These are phyloP conservation scores for Drosophila rhopaloa DNA, from an alignment of 1,140 invertebrate species.

Conservation along the genomic window DNA sequence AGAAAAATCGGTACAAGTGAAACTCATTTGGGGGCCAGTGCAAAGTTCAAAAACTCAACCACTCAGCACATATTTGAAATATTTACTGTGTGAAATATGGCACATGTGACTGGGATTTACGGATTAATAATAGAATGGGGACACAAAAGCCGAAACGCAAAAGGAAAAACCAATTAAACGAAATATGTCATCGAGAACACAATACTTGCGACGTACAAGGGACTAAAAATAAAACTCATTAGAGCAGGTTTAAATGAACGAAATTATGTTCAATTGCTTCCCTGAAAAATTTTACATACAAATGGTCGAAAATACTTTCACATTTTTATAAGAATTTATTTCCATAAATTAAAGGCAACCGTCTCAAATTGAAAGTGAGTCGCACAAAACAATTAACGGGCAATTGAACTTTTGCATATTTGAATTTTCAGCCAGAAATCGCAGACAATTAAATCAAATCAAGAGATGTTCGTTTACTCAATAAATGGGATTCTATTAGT, in stretches of 20 bases:
- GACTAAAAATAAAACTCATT: constrained; percentile 69
- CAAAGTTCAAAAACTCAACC: constrained; percentile 30
- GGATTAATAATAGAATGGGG: constrained; percentile 67
- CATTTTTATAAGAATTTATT: constrained; percentile 34
- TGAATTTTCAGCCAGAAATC: constrained; percentile 25
- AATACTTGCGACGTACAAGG: constrained; percentile 3
- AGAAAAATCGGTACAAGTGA: constrained; percentile 2
- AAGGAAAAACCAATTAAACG: constrained; percentile 36
- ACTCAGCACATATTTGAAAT: constrained; percentile 14
- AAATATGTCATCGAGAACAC: constrained; percentile 53
- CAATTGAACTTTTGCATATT: constrained; percentile 43
- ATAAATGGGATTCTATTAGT: constrained; percentile 56
- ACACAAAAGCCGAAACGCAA: constrained; percentile 31
- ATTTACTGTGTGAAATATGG: constrained; percentile 56
- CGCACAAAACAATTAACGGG: constrained; percentile 66
- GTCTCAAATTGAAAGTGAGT: constrained; percentile 61
- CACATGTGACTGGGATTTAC: constrained; percentile 72
- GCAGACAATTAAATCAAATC: constrained; percentile 49
- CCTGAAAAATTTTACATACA: constrained; percentile 33
- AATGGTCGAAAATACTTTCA: constrained; percentile 35
- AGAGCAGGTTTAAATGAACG: constrained; percentile 41
- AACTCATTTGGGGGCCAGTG: constrained; percentile 15
- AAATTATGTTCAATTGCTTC: constrained; percentile 49
- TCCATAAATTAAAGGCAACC: constrained; percentile 56
- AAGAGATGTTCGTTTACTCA: constrained; percentile 31